Evolutionary conservation across 2,113 vertebrate genomes (phyloP), one percentile per base, ranked within the genome.

Genomic region (Coregonus clupeaformis): DNA sequence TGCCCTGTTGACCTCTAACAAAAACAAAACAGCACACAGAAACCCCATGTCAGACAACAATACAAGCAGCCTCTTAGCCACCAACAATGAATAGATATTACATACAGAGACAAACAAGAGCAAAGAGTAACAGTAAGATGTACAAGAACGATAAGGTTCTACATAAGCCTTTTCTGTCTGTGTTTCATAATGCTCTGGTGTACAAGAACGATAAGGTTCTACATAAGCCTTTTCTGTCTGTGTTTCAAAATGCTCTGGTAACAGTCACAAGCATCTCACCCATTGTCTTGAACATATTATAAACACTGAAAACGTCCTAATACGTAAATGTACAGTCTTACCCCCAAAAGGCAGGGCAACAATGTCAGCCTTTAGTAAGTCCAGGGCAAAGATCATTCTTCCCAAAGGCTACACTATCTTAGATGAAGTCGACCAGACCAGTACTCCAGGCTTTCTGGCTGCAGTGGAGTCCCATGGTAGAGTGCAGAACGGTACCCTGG

Each of bases 401-500:
- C 69, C 13, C 32, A 62, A 72, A 65, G 65, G 67, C 7, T 67
- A n/a, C 69, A 68, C 16, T 29, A 27, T 27, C 14, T n/a, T 20
- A 57, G 49, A 71, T 32, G 6, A 9, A 29, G 63, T 29, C 52
- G 4, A 55, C 13, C 36, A 42, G 36, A 42, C 36, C 52, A 55
- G 20, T 55, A 6, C 52, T 20, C 14, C 52, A 25, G 27, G 3
- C 24, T 16, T 27, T 27, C 63, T 29, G 63, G 27, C 63, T 65
- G 63, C 63, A 16, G 27, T 29, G 27, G 71, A 62, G 82, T 86
- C 74, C 73, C 75, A 84, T 79, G 78, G 42, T 72, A 69, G 74
- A 82, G 78, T 52, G 6, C 59, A 42, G 36, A 11, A 42, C 9
- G 7, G 71, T 80, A 62, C 75, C 1, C 42, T 7, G 20, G 16